phyloP scores from a whole-genome alignment of 2,888 invertebrate genomes.

The Busseola fusca region DNA sequence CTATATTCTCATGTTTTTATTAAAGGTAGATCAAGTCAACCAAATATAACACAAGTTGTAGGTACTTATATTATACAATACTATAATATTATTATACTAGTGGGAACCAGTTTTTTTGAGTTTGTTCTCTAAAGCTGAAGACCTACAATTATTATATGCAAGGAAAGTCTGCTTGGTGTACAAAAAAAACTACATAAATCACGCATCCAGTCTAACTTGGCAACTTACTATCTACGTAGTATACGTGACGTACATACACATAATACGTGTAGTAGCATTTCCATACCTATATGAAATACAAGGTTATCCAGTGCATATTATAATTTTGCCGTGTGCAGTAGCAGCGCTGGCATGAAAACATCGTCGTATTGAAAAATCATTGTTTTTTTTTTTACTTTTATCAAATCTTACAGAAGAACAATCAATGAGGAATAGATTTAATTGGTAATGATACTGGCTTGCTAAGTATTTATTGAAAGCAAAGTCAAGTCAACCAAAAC shows the following conservation, averaged over 20 bases:
- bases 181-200: not conserved
- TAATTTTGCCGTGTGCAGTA: conserved; percentile 25
- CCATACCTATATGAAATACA: conserved; percentile 25
- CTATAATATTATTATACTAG: not conserved
- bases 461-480: conserved; percentile 69
- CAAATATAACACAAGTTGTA: not conserved
- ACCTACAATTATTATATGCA: not conserved
- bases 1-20: not conserved
- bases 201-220: conserved; percentile 18
- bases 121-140: not conserved
- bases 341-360: conserved; percentile 19
- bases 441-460: conserved; percentile 77
- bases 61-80: no score
- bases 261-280: conserved; percentile 2
- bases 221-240: conserved; percentile 4
- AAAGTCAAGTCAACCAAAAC: conserved; percentile 76
- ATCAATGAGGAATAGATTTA: conserved; percentile 55
- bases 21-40: not conserved
- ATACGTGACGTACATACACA: not conserved
- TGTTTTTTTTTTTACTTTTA: conserved; percentile 58
- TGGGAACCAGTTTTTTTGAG: not conserved
- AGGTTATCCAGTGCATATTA: conserved; percentile 45
- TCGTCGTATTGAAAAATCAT: conserved; percentile 52
- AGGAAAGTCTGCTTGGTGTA: not conserved
- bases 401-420: conserved; percentile 33